Evolutionary conservation across 2,113 vertebrate genomes (phyloP).

Genomic region (Oreochromis tanganicae): DNA sequence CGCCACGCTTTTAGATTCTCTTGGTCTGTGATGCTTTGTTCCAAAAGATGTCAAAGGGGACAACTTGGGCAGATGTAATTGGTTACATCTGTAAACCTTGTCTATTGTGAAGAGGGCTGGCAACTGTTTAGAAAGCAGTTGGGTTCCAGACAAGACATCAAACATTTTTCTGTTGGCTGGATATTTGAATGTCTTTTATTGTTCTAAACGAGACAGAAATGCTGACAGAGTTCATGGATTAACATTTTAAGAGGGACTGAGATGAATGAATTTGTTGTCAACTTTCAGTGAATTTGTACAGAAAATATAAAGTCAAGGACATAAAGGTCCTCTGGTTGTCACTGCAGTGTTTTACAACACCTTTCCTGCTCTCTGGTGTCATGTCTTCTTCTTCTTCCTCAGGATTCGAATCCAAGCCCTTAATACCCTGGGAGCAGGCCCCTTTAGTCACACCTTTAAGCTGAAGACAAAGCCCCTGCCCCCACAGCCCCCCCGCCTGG

Average conservation of each 20-base stretch:
- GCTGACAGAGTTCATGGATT: not conserved
- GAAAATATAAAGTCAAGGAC: not conserved
- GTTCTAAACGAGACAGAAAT: not conserved
- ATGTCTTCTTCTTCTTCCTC: not conserved
- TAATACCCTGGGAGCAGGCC: constrained; percentile 91
- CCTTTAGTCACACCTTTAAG: constrained; percentile 95
- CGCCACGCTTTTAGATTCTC: not conserved
- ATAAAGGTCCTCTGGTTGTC: not conserved
- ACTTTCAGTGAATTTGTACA: not conserved
- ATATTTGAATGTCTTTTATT: not conserved
- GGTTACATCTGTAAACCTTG: not conserved
- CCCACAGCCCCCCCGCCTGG: constrained; percentile 90
- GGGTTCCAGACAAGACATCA: not conserved
- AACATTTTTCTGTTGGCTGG: not conserved
- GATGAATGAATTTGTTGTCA: not conserved
- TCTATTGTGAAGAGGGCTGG: not conserved
- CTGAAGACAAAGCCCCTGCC: constrained; percentile 96
- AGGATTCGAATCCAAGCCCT: constrained; percentile 96
- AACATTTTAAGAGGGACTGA: not conserved
- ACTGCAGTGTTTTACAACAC: not conserved
- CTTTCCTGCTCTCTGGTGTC: not conserved
- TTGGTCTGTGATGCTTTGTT: not conserved
- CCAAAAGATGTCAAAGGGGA: not conserved
- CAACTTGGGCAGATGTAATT: no score
- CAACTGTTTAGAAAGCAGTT: not conserved